Evolutionary conservation across 30 jellyfish, hydroid and myxozoan genomes (phyloP).

Genomic region (Turritopsis dohrnii): DNA sequence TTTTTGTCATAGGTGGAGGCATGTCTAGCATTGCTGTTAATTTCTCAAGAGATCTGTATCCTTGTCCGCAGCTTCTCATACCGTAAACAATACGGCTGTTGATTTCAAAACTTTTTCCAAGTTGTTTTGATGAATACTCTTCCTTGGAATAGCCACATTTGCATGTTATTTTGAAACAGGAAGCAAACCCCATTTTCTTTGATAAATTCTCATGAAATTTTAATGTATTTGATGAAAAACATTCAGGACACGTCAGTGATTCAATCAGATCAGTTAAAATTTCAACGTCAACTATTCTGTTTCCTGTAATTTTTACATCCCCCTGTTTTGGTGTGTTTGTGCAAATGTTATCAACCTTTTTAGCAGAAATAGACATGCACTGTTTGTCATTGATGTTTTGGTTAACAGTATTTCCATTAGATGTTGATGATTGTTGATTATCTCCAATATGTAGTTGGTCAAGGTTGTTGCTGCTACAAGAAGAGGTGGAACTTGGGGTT

Average conservation of each 20-base stretch:
- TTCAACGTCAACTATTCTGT: conserved; percentile 4
- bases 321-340: conserved; percentile 3
- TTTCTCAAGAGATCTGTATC: not conserved
- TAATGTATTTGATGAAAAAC: not conserved
- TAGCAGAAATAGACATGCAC: not conserved
- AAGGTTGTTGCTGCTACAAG: not conserved
- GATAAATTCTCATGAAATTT: not conserved
- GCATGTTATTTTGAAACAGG: not conserved
- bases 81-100: not conserved
- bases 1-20: conserved; percentile 7
- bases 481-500: not conserved
- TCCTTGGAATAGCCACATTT: not conserved
- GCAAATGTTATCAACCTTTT: not conserved
- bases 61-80: conserved; percentile 1
- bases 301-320: not conserved
- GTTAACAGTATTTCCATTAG: not conserved
- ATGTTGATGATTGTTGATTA: no score
- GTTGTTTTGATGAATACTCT: not conserved
- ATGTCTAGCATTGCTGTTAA: not conserved
- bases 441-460: not conserved
- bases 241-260: not conserved
- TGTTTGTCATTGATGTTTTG: not conserved
- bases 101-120: not conserved
- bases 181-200: conserved; percentile 2
- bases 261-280: not conserved